These are phyloP conservation scores for Trissoscelio sp. DNA, from an alignment of 2,888 invertebrate genomes.

Conservation along the genomic window DNA sequence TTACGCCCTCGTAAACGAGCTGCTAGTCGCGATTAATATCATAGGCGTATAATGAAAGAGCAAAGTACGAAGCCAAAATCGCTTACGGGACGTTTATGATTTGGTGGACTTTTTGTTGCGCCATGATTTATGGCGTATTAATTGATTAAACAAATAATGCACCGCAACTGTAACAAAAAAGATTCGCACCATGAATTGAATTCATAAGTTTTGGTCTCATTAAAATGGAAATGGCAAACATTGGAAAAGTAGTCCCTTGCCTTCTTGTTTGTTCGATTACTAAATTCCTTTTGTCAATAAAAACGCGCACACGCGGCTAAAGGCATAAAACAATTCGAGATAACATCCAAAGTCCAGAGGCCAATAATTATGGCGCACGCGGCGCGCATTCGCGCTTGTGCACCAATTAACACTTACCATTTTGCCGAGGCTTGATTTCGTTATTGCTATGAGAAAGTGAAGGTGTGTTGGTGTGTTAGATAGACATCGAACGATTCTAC, in stretches of 20 bases:
- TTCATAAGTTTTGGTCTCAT: not conserved
- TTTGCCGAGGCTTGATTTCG: slow-evolving; percentile 23
- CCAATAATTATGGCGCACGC: slow-evolving; percentile 41
- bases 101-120: not conserved
- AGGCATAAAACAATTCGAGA: slow-evolving; percentile 39
- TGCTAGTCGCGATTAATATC: slow-evolving; percentile 67
- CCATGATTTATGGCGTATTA: slow-evolving; percentile 14
- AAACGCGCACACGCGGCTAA: slow-evolving; percentile 6
- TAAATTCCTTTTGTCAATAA: slow-evolving; percentile 23
- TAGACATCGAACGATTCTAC: slow-evolving; percentile 37
- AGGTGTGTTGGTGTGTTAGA: slow-evolving; percentile 28
- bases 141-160: slow-evolving; percentile 26
- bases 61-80: slow-evolving; percentile 45
- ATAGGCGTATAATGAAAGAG: slow-evolving; percentile 50
- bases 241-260: not conserved
- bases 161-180: too few species aligned
- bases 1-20: slow-evolving; percentile 67
- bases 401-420: slow-evolving; percentile 46
- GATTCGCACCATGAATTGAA: too few species aligned
- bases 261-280: not conserved
- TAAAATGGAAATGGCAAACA: not conserved
- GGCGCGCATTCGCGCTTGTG: slow-evolving; percentile 33
- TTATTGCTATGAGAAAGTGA: slow-evolving; percentile 15
- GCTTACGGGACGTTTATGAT: slow-evolving; percentile 27
- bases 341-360: slow-evolving; percentile 35